Evolutionary conservation across 2,888 invertebrate genomes (phyloP).

Genomic region (Sycophila texana): DNA sequence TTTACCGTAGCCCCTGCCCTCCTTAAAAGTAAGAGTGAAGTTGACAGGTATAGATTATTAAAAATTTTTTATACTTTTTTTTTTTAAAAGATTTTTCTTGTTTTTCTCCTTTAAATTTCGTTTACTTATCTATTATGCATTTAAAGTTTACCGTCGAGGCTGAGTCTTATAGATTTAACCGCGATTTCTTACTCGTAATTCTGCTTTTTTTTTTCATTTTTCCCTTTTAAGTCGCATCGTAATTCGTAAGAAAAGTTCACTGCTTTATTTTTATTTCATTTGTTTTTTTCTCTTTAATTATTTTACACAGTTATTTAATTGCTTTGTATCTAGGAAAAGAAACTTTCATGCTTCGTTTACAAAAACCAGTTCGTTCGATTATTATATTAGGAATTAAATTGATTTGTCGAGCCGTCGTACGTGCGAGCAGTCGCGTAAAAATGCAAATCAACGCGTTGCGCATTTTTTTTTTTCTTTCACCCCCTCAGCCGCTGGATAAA

Average conservation of each 20-base stretch:
- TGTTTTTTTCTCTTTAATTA: background rate
- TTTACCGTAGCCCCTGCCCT: constrained; percentile 24
- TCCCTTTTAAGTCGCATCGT: constrained; percentile 30
- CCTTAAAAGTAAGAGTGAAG: constrained; percentile 48
- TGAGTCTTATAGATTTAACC: constrained; percentile 51
- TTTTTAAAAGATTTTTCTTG: constrained; percentile 34
- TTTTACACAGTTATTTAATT: constrained; percentile 51
- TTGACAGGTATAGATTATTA: constrained; percentile 50
- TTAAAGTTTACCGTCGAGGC: constrained; percentile 33
- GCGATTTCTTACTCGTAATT: constrained; percentile 18
- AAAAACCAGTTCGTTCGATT: constrained; percentile 54
- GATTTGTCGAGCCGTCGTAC: constrained; percentile 52
- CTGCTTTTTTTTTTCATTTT: constrained; percentile 23
- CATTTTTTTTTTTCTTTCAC: background rate
- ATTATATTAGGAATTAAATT: constrained; percentile 53
- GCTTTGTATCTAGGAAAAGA: constrained; percentile 55
- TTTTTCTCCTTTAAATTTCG: constrained; percentile 30
- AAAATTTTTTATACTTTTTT: constrained; percentile 47
- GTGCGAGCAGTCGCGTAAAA: constrained; percentile 37
- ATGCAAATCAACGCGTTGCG: constrained; percentile 43
- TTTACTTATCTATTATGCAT: constrained; percentile 25
- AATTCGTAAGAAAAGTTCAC: constrained; percentile 55
- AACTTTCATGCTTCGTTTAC: constrained; percentile 57
- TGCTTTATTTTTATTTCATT: constrained; percentile 18
- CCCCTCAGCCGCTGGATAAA: constrained; percentile 7